These are phyloP conservation scores for Heliopora coerulea DNA, from an alignment of 92 coral and sea anemone genomes.

Conservation along the genomic window DNA sequence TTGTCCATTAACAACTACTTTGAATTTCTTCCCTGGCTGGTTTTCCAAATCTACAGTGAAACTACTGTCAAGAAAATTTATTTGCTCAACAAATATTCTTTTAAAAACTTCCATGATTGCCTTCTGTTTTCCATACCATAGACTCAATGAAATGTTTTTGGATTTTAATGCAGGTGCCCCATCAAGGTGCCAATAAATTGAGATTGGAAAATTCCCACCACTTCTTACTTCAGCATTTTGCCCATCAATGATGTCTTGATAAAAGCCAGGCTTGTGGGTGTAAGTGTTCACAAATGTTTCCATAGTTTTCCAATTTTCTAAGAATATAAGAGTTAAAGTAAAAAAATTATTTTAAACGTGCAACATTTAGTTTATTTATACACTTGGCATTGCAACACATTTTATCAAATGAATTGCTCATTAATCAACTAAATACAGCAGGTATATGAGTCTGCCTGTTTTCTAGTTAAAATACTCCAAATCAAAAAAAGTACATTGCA, in stretches of 20 bases:
- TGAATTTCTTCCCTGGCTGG: slow-evolving; percentile 41
- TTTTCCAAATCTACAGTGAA: slow-evolving; percentile 37
- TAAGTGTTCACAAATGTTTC: slow-evolving; percentile 40
- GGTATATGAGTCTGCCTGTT: too few species aligned
- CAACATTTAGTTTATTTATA: too few species aligned
- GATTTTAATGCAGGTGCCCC: slow-evolving; percentile 71
- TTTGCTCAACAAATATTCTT: slow-evolving; percentile 51
- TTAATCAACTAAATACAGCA: too few species aligned
- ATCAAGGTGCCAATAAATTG: slow-evolving; percentile 66
- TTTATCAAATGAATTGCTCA: too few species aligned
- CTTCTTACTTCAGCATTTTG: slow-evolving; percentile 29
- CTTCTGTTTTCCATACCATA: slow-evolving; percentile 65
- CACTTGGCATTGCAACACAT: too few species aligned
- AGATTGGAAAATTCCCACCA: slow-evolving; percentile 54
- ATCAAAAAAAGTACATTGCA: too few species aligned
- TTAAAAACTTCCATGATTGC: slow-evolving; percentile 56
- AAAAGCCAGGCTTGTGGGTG: slow-evolving; percentile 48
- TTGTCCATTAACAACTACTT: slow-evolving; percentile 51
- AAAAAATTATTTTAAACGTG: too few species aligned
- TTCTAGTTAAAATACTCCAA: too few species aligned
- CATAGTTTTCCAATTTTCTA: slow-evolving; percentile 62
- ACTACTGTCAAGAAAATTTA: slow-evolving; percentile 43
- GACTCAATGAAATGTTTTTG: slow-evolving; percentile 53
- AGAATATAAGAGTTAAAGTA: too few species aligned
- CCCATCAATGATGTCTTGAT: slow-evolving; percentile 60